Conservation (phyloP, 2,113 vertebrate genomes). For the Podiceps cristatus region DNA sequence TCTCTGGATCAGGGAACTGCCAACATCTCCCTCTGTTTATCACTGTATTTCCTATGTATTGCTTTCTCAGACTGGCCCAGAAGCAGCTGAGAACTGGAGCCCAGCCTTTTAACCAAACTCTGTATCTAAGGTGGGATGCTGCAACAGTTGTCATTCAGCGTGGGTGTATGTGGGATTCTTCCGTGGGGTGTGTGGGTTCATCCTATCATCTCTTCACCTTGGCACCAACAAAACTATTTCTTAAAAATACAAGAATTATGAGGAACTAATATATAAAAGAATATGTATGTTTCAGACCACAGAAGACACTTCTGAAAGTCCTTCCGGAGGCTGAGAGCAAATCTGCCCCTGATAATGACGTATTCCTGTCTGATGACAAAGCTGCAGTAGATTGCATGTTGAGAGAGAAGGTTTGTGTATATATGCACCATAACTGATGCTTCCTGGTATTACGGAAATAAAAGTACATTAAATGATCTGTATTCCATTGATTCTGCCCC, state of each 20-base stretch:
- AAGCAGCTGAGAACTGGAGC: neutral
- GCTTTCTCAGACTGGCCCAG: neutral
- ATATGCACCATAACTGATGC: neutral
- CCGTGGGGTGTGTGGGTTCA: neutral
- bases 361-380: neutral
- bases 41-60: neutral
- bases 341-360: neutral
- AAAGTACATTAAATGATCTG: neutral
- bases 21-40: neutral
- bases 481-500: neutral
- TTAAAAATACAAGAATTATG: neutral
- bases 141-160: neutral
- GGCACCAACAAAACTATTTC: neutral
- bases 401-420: slow-evolving; percentile 29
- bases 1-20: neutral
- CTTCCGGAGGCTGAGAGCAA: slow-evolving; percentile 76
- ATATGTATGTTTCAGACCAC: slow-evolving; percentile 82
- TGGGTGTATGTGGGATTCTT: neutral
- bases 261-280: neutral
- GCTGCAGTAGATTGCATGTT: neutral
- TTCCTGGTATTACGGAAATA: neutral
- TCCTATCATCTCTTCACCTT: neutral
- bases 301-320: slow-evolving; percentile 82
- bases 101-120: neutral
- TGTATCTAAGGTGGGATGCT: neutral